Conservation (phyloP, 2,888 invertebrate genomes). For the Phasia obesa region DNA sequence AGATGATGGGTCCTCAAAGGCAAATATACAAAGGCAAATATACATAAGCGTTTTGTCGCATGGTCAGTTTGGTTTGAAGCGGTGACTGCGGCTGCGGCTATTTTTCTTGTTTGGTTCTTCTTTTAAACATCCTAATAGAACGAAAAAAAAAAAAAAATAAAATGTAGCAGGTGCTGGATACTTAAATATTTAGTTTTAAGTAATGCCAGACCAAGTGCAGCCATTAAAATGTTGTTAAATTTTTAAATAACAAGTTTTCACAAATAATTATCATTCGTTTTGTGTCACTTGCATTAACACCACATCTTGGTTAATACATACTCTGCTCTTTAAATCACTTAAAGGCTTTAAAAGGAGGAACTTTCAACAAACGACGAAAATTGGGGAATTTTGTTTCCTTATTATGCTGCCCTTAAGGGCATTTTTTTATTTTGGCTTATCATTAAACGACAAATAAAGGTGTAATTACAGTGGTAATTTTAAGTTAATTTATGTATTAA, state of each 20-base stretch:
- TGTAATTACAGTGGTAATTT: neutral
- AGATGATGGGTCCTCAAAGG: slow-evolving; percentile 3
- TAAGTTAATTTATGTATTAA: too few species aligned
- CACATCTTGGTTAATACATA: neutral
- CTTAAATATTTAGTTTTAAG: slow-evolving; percentile 7
- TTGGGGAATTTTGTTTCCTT: neutral
- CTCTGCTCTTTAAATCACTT: slow-evolving; percentile 9
- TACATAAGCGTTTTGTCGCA: slow-evolving; percentile 22
- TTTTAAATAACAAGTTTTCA: neutral
- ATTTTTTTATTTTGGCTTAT: too few species aligned
- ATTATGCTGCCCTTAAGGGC: neutral
- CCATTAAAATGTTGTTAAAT: slow-evolving; percentile 31
- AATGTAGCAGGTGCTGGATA: slow-evolving; percentile 32
- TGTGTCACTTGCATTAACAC: slow-evolving; percentile 9
- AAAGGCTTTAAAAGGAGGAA: neutral
- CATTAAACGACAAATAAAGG: neutral
- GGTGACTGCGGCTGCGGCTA: neutral
- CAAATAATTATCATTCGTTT: slow-evolving; percentile 8
- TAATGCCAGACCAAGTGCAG: neutral
- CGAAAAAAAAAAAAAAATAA: too few species aligned
- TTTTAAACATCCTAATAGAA: neutral
- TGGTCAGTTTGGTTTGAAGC: neutral
- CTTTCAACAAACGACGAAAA: neutral
- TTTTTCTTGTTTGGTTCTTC: neutral
- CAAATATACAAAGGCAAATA: neutral